Base-by-base conservation (phyloP, 2,113 vertebrate genomes). In the Lucifuga dentata region DNA sequence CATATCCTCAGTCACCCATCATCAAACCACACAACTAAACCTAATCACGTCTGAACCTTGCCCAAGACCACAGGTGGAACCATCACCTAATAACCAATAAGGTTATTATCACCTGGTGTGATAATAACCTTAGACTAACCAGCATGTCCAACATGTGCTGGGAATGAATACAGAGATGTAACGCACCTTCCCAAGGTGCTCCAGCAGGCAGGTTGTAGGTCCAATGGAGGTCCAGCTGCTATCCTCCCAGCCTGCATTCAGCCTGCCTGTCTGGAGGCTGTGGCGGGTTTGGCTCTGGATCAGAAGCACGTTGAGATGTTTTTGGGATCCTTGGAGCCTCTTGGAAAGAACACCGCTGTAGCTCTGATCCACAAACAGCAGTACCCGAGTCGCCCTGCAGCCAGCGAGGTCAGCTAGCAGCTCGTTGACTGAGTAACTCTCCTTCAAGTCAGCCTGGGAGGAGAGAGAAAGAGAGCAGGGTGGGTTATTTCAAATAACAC, bases 351-450 rank as follows among this genome's bases (percentile, higher is more conserved):
- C 90, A 0, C 86, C 86, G 2, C 88, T 90, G 89, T 94, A 93
- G 85, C 93, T 94, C 83, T 93, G 94, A 64, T 94, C 92, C 68
- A 95, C 90, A 13, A 94, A 94, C 23, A 95, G 83, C 68, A 95
- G 67, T 32, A 94, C 93, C 1, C 93, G 84, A 7, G 70, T 78
- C 0, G 94, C 94, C 29, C 59, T 87, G 80, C 94, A 94, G 61
- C 91, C 93, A 0, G 93, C 92, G 66, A 90, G 71, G 71, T 89
- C 77, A 0, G 52, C 44, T 23, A 83, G 83, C 61, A 95, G 84
- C 78, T 93, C 88, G 2, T 86, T 84, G 13, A 78, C 6, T 0
- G 87, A 76, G 48, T 62, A 91, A 4, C 89, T 84, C 72, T 93
- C 91, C 64, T 85, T 89, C 7, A 90, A 69, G 50, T 93, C 86